Conservation (phyloP, 2,113 vertebrate species). For the Sylvilagus bachmani region DNA sequence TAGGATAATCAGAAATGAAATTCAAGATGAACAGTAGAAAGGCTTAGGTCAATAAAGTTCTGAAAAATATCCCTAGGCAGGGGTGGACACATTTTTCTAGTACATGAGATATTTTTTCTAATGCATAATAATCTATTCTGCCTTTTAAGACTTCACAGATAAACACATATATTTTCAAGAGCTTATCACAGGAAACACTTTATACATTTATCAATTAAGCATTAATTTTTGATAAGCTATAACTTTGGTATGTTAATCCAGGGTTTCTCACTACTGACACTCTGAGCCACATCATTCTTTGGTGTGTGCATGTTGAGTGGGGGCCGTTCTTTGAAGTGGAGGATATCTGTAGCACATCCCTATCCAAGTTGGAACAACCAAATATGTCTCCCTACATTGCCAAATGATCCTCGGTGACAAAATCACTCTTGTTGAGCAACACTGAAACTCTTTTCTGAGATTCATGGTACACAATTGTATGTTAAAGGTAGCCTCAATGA, state of each 20-base stretch:
- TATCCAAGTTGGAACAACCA: background rate
- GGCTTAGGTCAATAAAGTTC: background rate
- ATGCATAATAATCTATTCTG: background rate
- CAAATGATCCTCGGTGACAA: background rate
- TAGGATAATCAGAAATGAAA: background rate
- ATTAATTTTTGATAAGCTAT: background rate
- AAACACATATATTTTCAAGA: background rate
- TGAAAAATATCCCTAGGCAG: background rate
- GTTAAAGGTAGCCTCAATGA: background rate
- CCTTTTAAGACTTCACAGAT: conserved; percentile 2
- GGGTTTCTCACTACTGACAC: background rate
- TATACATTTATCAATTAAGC: background rate
- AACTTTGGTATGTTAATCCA: conserved; percentile 8
- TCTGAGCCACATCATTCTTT: conserved; percentile 4
- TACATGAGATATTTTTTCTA: background rate
- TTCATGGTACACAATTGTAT: background rate
- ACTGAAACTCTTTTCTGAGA: background rate
- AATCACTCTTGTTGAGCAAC: background rate
- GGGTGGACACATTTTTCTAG: background rate
- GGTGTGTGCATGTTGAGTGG: background rate
- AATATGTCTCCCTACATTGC: background rate
- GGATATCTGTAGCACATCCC: background rate
- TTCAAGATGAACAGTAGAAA: background rate
- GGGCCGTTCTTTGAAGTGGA: background rate
- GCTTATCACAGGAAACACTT: background rate